These are phyloP conservation scores for Campoletis raptor DNA, from an alignment of 2,888 invertebrate species.

Conservation along the genomic window DNA sequence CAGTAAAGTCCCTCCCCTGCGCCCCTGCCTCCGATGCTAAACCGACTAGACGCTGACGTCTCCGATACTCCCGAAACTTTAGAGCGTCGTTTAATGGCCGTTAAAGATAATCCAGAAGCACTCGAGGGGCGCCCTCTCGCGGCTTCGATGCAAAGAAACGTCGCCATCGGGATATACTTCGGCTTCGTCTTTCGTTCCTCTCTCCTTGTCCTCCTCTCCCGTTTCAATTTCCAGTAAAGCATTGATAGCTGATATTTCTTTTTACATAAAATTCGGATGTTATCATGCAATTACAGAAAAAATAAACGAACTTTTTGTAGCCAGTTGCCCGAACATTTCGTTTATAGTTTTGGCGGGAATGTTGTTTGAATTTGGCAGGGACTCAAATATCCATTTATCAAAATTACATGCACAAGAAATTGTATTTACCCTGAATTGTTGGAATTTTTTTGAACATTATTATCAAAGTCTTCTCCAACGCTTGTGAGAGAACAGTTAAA, in stretches of 20 bases:
- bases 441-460: background rate
- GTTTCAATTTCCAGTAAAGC: conserved; percentile 45
- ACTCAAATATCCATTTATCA: background rate
- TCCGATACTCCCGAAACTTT: conserved; percentile 71
- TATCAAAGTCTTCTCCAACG: too few relatives aligned
- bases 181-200: conserved; percentile 26
- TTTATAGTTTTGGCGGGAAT: background rate
- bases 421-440: background rate
- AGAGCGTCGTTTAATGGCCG: conserved; percentile 73
- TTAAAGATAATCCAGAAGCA: conserved; percentile 75
- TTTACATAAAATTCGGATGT: conserved; percentile 42
- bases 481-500: too few relatives aligned
- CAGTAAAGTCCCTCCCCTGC: conserved; percentile 9
- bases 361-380: background rate
- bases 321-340: background rate
- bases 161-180: conserved; percentile 60
- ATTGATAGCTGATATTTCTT: conserved; percentile 56
- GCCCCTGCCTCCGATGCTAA: conserved; percentile 59
- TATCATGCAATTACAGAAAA: conserved; percentile 22
- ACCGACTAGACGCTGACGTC: conserved; percentile 72
- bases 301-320: background rate
- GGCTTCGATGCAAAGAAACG: conserved; percentile 55
- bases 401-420: background rate
- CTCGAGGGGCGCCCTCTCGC: conserved; percentile 59
- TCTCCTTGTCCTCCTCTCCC: conserved; percentile 9